phyloP scores from a whole-genome alignment of 2,888 invertebrate genomes.

The Nemotelus pantherinus region DNA sequence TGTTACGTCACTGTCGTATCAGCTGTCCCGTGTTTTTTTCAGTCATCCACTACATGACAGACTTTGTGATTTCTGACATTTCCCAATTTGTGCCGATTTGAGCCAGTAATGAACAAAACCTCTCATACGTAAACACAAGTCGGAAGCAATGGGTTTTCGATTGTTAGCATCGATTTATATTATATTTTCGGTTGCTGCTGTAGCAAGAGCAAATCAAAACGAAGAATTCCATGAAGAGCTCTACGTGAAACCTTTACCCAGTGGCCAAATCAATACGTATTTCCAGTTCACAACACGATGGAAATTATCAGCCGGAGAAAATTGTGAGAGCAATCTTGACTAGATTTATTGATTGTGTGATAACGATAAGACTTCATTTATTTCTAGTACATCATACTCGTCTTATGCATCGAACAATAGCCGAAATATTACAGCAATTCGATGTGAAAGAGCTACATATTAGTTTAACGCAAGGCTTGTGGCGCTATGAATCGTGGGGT shows the following conservation, averaged over 20 bases:
- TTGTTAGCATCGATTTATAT: not conserved
- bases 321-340: constrained; percentile 69
- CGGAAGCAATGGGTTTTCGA: not conserved
- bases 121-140: not conserved
- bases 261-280: constrained; percentile 86
- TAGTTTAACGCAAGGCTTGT: constrained; percentile 91
- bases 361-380: constrained; percentile 46
- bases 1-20: no score
- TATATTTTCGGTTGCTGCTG: not conserved
- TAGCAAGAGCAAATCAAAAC: constrained; percentile 54
- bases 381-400: constrained; percentile 82
- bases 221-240: constrained; percentile 90
- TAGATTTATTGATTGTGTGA: not conserved
- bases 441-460: constrained; percentile 90
- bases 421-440: constrained; percentile 86
- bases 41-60: no score
- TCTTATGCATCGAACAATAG: constrained; percentile 87
- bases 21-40: no score
- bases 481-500: constrained; percentile 95
- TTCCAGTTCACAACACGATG: constrained; percentile 91
- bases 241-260: constrained; percentile 83
- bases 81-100: not conserved
- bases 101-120: no score
- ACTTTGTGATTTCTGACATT: no score
- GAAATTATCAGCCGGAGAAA: constrained; percentile 69